Evolutionary conservation across 2,888 invertebrate species (phyloP), one percentile per base, ranked within the genome.

Genomic region (Limenitis camilla): DNA sequence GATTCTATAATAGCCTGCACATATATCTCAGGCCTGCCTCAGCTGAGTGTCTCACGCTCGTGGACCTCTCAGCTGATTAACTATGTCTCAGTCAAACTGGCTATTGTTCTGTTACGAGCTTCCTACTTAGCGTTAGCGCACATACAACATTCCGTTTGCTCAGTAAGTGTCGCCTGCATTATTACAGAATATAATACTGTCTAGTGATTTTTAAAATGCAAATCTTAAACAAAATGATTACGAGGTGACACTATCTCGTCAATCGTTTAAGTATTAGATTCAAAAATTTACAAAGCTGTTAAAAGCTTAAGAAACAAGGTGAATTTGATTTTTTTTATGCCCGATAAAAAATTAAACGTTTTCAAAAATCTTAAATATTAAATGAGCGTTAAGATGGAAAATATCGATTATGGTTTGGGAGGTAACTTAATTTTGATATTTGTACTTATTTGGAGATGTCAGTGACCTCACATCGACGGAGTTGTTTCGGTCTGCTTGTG

Each of bases 401-500:
- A 40, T 31, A 35, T 30, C 27, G 31, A 33, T 32, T 41, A 39
- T 33, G 32, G 38, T 54, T 44, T 47, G 19, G 38, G 41, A 52
- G 46, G 54, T 52, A 56, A 58, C 49, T 57, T 51, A 52, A 45
- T 51, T 51, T 57, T 46, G 61, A 53, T 53, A 51, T 51, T 56
- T 53, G 65, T 67, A 62, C 63, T 62, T 62, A 70, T 66, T 67
- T 67, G 59, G 62, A 61, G 55, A 67, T 76, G 83, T 81, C 82
- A 81, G 72, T 81, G 82, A 81, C 79, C 83, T 71, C 68, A 65
- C 64, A 63, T 66, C 60, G 69, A 65, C 67, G 69, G 65, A 74
- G 69, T 70, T 71, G 76, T 78, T 81, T 78, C 78, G 78, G 79
- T 80, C 74, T 78, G 76, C 70, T 78, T 74, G 71, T 76, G 71